Conservation (phyloP, 2,113 vertebrate genomes). For the Psettodes erumei region DNA sequence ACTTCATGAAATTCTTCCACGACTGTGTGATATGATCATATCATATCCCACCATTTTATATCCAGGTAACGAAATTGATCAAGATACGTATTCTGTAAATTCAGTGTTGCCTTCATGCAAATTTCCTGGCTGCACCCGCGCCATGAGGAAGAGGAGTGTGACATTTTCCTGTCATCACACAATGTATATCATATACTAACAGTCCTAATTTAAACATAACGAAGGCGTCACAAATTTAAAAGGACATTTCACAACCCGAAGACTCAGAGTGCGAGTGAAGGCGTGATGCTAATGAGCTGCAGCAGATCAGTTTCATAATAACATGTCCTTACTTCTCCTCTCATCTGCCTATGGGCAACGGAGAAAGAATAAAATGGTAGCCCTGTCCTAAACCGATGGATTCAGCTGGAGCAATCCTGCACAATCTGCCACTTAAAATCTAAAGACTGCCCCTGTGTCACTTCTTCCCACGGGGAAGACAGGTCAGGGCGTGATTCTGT, state of each 20-base stretch:
- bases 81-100: too few relatives aligned
- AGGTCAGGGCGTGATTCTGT: slow-evolving; percentile 31
- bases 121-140: too few relatives aligned
- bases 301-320: too few relatives aligned
- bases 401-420: slow-evolving; percentile 9
- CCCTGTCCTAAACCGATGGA: slow-evolving; percentile 4
- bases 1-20: not conserved
- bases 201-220: not conserved
- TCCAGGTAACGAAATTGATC: too few relatives aligned
- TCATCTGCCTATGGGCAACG: slow-evolving; percentile 6
- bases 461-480: not conserved
- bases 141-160: too few relatives aligned
- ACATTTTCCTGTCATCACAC: too few relatives aligned
- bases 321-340: slow-evolving; percentile 12
- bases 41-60: too few relatives aligned
- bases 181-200: too few relatives aligned
- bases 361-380: not conserved
- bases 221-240: not conserved
- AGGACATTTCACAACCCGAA: not conserved
- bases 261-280: not conserved
- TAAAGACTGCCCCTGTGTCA: slow-evolving; percentile 2
- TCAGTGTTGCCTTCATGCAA: too few relatives aligned
- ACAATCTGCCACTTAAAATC: slow-evolving; percentile 34
- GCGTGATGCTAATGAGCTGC: slow-evolving; percentile 13
- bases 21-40: too few relatives aligned